phyloP scores from a whole-genome alignment of 2,113 vertebrate species.

The Cyprinus carpio region DNA sequence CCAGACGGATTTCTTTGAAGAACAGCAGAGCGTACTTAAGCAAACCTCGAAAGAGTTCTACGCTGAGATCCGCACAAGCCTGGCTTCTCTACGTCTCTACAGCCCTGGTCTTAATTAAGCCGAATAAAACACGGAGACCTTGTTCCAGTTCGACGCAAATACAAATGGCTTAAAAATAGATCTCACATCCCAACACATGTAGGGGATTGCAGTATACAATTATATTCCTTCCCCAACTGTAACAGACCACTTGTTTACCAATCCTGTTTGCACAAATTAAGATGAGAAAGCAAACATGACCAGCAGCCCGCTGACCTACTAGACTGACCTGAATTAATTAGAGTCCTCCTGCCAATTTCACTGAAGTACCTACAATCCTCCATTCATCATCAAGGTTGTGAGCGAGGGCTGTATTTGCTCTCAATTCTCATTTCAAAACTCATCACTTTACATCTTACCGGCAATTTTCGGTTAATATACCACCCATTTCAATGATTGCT shows the following conservation, averaged over 20 bases:
- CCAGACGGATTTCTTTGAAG: neutral
- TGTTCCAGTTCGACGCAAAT: constrained; percentile 42
- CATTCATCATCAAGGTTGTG: constrained; percentile 11
- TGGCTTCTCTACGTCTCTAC: constrained; percentile 4
- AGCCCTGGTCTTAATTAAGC: constrained; percentile 51
- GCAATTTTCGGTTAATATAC: neutral
- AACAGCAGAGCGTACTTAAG: neutral
- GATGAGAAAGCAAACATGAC: constrained; percentile 58
- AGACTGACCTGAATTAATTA: constrained; percentile 57
- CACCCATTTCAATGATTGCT: neutral
- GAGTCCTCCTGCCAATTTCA: constrained; percentile 53
- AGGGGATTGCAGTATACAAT: constrained; percentile 49
- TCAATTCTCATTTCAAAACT: constrained; percentile 10
- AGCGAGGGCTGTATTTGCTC: neutral
- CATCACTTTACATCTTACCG: neutral
- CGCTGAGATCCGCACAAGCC: neutral
- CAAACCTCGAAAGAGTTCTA: constrained; percentile 29
- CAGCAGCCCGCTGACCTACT: constrained; percentile 57
- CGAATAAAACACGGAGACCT: constrained; percentile 21
- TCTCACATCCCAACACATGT: constrained; percentile 26
- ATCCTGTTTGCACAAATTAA: constrained; percentile 62
- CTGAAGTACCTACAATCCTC: constrained; percentile 29
- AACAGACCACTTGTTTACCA: constrained; percentile 62
- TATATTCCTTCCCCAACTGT: constrained; percentile 55
- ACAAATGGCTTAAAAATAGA: constrained; percentile 51